Evolutionary conservation across 2,797 vertebrate genomes (phyloP), one percentile per base, ranked within the genome.

Genomic region (Adrianichthys oophorus): DNA sequence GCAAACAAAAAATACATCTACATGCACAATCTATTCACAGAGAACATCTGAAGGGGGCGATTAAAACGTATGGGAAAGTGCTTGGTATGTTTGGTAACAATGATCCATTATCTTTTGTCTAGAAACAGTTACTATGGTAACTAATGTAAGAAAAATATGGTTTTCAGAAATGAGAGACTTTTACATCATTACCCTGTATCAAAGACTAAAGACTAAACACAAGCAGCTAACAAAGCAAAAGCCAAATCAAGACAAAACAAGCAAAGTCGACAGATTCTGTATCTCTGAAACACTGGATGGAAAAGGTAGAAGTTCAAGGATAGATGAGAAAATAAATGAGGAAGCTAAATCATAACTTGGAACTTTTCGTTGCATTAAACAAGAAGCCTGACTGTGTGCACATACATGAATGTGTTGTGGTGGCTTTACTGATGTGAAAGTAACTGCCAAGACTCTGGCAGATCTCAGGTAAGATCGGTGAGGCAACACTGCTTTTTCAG

Each of bases 81-180:
- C 68, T 67, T 37, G 32, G 32, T 37, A 2, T 58, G 62, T 65
- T 62, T 68, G 52, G 47, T 70, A 75, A 74, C 55, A 75, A 67
- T 63, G 65, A 48, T 66, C 24, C 69, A 76, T 61, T 76, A 80
- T 74, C 68, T 67, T 64, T 68, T 62, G 74, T 83, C 56, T 76
- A 68, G 65, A 73, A 71, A 75, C 50, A 57, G 87, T 90, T 85
- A 65, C 88, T 76, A 87, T 86, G 72, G 89, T 77, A 88, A 90
- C 87, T 70, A 55, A 64, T 56, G 77, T 80, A 85, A 66, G 74
- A 78, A 69, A 72, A 62, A 67, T 48, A 68, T 69, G 50, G 60
- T 65, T 82, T 81, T 68, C 63, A 56, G 64, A 70, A 77, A 76
- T 10, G 10, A 73, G 26, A 68, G 16, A 4, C 24, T 43, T 69